Base-by-base conservation (phyloP, 2,113 vertebrate genomes). In the Pica pica region DNA sequence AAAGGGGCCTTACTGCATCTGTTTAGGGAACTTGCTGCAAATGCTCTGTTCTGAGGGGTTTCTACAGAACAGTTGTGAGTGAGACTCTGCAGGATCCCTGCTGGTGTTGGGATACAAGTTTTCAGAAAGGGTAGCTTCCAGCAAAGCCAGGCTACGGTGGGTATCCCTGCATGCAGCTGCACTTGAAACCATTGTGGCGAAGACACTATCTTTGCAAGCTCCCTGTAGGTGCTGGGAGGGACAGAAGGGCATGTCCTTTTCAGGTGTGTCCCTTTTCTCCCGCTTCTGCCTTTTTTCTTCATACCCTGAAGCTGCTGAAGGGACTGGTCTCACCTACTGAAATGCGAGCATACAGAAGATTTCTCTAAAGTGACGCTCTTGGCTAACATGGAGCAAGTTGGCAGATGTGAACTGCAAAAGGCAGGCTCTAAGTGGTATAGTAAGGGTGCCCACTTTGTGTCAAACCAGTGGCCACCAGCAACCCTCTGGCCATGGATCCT, bases 1-100 rank as follows among this genome's bases (percentile, higher is more conserved):
- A 42, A 44, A 56, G 41, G 7, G 18, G 9, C 50, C 0, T 0
- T 10, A 4, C n/a, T 60, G 8, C 37, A 30, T 82, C 13, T 65
- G 5, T 75, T 93, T 16, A 74, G 46, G 23, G 37, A 73, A 83
- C 60, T 80, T 15, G 4, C 30, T 64, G 5, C 15, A 56, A 22
- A 37, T 50, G 30, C 14, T 88, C 19, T 56, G 0, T 60, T 86
- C 8, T 74, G 41, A 76, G 28, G 13, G 4, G 3, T 65, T 90
- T 77, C n/a, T 61, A 24, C 41, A 47, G n/a, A 37, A 13, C 4
- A 42, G 31, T 59, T 44, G 28, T 0, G 0, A 64, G 14, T 7
- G 3, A 49, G 57, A 20, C 15, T 39, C 50, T 47, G n/a, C 26
- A 41, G 20, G 27, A 65, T 39, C 15, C 53, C 60, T 87, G 35